phyloP scores from a whole-genome alignment of 1,140 invertebrate species.

The Danaus melanippus region DNA sequence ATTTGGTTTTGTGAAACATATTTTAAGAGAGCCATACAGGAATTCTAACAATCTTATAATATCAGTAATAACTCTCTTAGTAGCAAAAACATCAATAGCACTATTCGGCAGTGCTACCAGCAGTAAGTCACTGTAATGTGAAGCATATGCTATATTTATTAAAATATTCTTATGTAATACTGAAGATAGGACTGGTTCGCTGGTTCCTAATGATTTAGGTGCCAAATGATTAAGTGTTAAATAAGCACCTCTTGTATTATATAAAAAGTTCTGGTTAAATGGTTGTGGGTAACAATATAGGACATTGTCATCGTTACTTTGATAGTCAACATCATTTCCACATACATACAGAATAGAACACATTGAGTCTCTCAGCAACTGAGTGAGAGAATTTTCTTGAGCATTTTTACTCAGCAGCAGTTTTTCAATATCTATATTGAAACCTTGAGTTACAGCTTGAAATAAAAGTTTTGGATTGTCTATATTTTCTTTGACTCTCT shows the following conservation, averaged over 20 bases:
- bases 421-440: constrained; percentile 40
- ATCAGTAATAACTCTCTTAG: constrained; percentile 56
- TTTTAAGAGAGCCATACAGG: constrained; percentile 55
- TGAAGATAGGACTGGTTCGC: constrained; percentile 73
- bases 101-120: constrained; percentile 65
- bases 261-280: constrained; percentile 74
- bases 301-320: constrained; percentile 76
- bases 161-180: constrained; percentile 69
- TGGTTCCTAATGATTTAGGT: constrained; percentile 73
- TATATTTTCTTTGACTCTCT: constrained; percentile 73
- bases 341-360: constrained; percentile 77
- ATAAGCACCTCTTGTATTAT: constrained; percentile 76
- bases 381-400: constrained; percentile 67
- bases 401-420: constrained; percentile 65
- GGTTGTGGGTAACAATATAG: constrained; percentile 78
- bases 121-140: constrained; percentile 72
- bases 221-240: constrained; percentile 79
- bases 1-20: constrained; percentile 57
- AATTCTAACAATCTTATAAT: constrained; percentile 63
- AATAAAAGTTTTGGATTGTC: constrained; percentile 54
- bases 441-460: constrained; percentile 35
- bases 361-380: constrained; percentile 72
- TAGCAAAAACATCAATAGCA: constrained; percentile 49
- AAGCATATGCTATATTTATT: constrained; percentile 74
- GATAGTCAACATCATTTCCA: constrained; percentile 75